Conservation (phyloP, 2,888 invertebrate species). For the Laothoe populi region DNA sequence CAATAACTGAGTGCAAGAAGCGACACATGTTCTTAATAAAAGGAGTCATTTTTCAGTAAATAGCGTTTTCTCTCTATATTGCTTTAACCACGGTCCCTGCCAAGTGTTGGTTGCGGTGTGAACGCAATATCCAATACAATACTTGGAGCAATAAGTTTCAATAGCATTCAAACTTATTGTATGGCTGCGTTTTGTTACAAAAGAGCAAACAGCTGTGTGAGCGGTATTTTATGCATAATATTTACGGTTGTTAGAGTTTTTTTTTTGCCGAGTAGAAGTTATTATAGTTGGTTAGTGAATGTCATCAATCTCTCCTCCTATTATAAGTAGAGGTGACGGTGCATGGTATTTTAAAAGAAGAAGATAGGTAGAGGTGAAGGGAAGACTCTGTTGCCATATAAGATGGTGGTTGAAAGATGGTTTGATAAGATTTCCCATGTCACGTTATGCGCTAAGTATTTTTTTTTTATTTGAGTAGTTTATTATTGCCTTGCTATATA, state of each 20-base stretch:
- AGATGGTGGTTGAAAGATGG: too few relatives aligned
- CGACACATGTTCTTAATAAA: slow-evolving; percentile 20
- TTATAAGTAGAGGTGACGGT: too few relatives aligned
- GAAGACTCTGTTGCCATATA: too few relatives aligned
- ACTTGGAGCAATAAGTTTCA: slow-evolving; percentile 14
- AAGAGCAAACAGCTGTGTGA: slow-evolving; percentile 14
- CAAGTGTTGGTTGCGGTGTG: slow-evolving; percentile 22
- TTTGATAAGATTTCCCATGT: too few relatives aligned
- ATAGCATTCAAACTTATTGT: slow-evolving; percentile 17
- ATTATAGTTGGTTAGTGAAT: not conserved
- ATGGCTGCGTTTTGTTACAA: not conserved
- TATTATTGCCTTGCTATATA: too few relatives aligned
- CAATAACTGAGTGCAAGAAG: not conserved
- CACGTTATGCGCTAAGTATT: too few relatives aligned
- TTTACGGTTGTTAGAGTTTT: not conserved
- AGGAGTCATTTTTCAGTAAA: slow-evolving; percentile 22
- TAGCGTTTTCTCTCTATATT: slow-evolving; percentile 23
- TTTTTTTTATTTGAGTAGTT: too few relatives aligned
- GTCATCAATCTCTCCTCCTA: not conserved
- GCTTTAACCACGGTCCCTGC: slow-evolving; percentile 17
- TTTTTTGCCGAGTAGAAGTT: not conserved
- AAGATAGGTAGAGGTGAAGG: too few relatives aligned
- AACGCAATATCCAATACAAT: slow-evolving; percentile 22
- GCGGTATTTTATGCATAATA: slow-evolving; percentile 13
- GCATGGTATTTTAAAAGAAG: too few relatives aligned